These are phyloP conservation scores for Tapirus terrestris DNA, from an alignment of 2,113 vertebrate genomes.

Conservation along the genomic window DNA sequence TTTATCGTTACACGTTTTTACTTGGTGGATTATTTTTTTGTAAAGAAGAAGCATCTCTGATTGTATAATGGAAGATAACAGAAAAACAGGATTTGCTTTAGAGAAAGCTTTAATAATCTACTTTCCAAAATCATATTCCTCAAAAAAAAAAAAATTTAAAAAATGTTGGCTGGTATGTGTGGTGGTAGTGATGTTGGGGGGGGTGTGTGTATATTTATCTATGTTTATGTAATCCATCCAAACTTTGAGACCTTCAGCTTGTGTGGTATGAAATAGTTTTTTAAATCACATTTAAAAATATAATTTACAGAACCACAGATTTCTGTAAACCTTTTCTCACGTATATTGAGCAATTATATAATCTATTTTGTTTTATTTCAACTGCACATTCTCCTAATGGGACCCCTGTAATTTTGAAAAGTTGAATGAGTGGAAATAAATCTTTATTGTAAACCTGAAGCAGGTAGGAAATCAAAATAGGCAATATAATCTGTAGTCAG, in stretches of 20 bases:
- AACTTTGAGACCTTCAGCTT: background rate
- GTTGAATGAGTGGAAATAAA: background rate
- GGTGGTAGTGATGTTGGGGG: background rate
- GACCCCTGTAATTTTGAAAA: background rate
- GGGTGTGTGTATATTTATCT: background rate
- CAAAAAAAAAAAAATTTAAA: background rate
- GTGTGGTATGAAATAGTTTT: background rate
- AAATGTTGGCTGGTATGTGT: background rate
- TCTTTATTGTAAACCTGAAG: background rate
- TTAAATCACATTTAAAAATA: background rate
- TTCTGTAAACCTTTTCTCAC: background rate
- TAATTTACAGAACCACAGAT: background rate
- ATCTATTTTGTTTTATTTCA: background rate
- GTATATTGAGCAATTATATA: background rate
- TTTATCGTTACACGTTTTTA: constrained; percentile 35
- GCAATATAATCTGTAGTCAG: background rate
- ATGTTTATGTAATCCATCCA: background rate
- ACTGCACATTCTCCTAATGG: background rate
- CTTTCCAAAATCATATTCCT: background rate
- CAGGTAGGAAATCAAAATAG: background rate
- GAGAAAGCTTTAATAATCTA: background rate
- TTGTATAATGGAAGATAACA: background rate
- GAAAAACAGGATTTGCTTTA: background rate
- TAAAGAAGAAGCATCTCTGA: background rate
- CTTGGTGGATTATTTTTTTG: background rate